Percentiles rank a stretch among this genome's conserved stretches.
phyloP scores from a whole-genome alignment of 2,113 vertebrate genomes.

The Muntiacus reevesi region DNA sequence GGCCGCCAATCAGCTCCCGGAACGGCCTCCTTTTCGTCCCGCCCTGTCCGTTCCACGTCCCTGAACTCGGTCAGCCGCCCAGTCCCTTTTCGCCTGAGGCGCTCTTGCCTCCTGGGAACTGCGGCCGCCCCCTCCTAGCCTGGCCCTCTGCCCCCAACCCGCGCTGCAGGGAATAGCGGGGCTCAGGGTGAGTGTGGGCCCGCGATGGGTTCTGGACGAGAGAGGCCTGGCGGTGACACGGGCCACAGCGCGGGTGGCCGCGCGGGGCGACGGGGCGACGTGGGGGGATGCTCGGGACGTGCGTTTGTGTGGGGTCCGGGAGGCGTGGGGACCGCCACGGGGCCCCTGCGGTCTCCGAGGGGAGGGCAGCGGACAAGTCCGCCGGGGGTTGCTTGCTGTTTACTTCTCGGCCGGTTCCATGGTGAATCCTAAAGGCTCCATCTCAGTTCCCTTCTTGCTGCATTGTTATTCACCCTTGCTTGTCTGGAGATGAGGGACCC shows the following conservation, averaged over 20 bases:
- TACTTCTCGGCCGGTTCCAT: no score
- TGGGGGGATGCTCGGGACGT: not conserved
- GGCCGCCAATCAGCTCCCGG: conserved; percentile 2
- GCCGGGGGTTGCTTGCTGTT: not conserved
- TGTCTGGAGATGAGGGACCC: not conserved
- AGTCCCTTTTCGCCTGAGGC: not conserved
- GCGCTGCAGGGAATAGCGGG: not conserved
- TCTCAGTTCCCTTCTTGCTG: not conserved
- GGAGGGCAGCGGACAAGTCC: not conserved
- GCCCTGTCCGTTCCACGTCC: not conserved
- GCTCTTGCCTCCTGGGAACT: not conserved
- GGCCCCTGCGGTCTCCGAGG: not conserved
- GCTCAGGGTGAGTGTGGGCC: conserved; percentile 42
- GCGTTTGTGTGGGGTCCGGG: not conserved
- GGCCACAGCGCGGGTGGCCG: not conserved
- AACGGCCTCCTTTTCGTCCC: not conserved
- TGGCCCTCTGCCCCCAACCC: not conserved
- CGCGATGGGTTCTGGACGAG: not conserved
- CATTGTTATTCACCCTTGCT: not conserved
- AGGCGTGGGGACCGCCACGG: not conserved
- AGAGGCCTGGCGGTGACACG: not conserved
- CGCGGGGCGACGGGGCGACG: not conserved
- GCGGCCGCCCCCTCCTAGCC: not conserved
- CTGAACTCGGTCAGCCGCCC: accelerated
- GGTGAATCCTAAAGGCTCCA: not conserved